Base-by-base conservation (phyloP, 1,140 invertebrate genomes). In the Diorhabda carinulata region DNA sequence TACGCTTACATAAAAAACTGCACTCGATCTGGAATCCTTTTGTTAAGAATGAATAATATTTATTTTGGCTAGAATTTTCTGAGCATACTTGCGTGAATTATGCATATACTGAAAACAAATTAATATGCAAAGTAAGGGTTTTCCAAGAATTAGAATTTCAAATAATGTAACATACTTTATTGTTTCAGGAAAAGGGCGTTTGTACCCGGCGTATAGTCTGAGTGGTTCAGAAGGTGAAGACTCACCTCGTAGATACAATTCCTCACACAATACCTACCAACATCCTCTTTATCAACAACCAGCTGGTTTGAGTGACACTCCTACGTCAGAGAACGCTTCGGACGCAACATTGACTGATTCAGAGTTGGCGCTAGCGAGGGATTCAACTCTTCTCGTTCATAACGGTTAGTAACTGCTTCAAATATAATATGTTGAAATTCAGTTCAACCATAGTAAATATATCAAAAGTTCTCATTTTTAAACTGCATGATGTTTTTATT, bases 331-430 rank as follows among this genome's bases (percentile, higher is more conserved):
- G 74, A 91, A 91, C 88, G 90, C 88, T 25, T 91, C 90, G 57
- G 90, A 92, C 87, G 91, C 91, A 10, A 92, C 91, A 2, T 85
- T 92, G 69, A 92, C 91, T 5, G 91, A 92, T 80, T 91, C 90
- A 6, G 91, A 93, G 80, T 83, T 92, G 72, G 90, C 91, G 72
- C 84, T 92, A 70, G 89, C 90, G 60, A 86, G 90, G 73, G 90
- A 91, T 80, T 91, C 89, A 3, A 90, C 90, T 56, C 86, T 91
- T 47, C 87, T 91, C 68, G 89, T 91, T 70, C 89, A 91, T 84
- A 91, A 91, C 89, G 90, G 90, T 91, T 67, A 87, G 87, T 71
- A 61, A 60, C n/a, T 52, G 2, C 3, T 52, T 4, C 6, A 52
- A 52, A 5, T 52, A 52, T 52, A 5, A 8, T 47, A 9, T 5